phyloP scores from a whole-genome alignment of 1,140 invertebrate genomes.

The Cyrtorhinus lividipennis region DNA sequence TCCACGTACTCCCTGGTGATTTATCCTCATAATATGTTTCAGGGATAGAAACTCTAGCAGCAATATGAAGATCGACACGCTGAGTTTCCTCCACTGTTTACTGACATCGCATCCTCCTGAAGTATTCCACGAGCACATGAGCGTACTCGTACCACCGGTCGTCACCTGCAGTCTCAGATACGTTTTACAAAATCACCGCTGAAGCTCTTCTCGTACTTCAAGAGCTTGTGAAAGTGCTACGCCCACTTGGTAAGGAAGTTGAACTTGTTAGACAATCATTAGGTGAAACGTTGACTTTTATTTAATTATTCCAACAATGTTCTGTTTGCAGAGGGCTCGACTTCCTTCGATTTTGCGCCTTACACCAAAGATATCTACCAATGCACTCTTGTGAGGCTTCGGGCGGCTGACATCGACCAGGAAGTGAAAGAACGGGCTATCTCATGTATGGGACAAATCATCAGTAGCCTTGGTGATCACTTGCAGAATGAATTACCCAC shows the following conservation, averaged over 20 bases:
- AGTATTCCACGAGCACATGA: slow-evolving; percentile 66
- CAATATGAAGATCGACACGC: slow-evolving; percentile 96
- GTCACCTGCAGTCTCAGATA: slow-evolving; percentile 79
- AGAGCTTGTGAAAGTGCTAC: slow-evolving; percentile 85
- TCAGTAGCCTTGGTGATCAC: slow-evolving; percentile 79
- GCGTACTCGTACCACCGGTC: slow-evolving; percentile 70
- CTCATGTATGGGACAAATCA: slow-evolving; percentile 90
- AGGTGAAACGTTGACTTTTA: too few relatives aligned
- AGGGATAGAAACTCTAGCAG: slow-evolving; percentile 89
- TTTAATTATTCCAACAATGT: neutral
- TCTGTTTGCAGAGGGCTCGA: too few relatives aligned
- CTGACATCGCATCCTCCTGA: slow-evolving; percentile 66
- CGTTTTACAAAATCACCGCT: slow-evolving; percentile 96
- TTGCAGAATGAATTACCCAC: slow-evolving; percentile 57
- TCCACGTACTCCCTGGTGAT: too few relatives aligned
- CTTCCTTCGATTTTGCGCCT: slow-evolving; percentile 57
- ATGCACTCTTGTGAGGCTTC: slow-evolving; percentile 69
- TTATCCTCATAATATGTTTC: too few relatives aligned
- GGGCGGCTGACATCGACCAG: slow-evolving; percentile 93
- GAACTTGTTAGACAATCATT: too few relatives aligned
- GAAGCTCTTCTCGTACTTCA: slow-evolving; percentile 87
- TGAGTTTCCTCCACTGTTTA: slow-evolving; percentile 82
- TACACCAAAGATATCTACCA: slow-evolving; percentile 70
- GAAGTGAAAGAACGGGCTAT: slow-evolving; percentile 97
- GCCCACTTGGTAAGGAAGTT: slow-evolving; percentile 60